A percentile compares a stretch with the other conserved stretches of the same genome.
Evolutionary conservation across 2,888 invertebrate genomes (phyloP).

Genomic region (Andricus quercusramuli): DNA sequence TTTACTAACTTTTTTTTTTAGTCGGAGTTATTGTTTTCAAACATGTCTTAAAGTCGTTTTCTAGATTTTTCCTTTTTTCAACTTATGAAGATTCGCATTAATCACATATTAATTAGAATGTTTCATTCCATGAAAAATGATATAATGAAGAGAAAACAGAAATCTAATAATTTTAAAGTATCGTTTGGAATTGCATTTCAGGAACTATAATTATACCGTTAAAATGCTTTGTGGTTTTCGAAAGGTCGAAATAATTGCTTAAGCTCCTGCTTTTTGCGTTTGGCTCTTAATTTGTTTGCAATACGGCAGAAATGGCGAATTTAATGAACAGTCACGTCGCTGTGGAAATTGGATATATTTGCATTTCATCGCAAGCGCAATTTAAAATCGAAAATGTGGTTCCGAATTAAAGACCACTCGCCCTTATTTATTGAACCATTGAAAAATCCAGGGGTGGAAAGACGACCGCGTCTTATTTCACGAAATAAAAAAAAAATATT

Average conservation of each 20-base stretch:
- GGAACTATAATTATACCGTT: neutral
- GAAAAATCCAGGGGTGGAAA: neutral
- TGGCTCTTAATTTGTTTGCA: conserved; percentile 2
- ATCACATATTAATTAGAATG: neutral
- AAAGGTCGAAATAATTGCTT: neutral
- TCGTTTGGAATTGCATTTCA: neutral
- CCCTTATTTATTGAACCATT: conserved; percentile 19
- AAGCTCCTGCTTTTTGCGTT: neutral
- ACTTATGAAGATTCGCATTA: neutral
- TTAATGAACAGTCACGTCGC: conserved; percentile 35
- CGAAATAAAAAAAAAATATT: neutral
- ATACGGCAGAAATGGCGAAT: neutral
- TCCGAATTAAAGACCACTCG: conserved; percentile 1
- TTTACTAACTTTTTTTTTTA: conserved; percentile 7
- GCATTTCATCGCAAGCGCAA: conserved; percentile 18
- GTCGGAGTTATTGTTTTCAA: conserved; percentile 1
- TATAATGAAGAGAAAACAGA: neutral
- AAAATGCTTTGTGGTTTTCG: neutral
- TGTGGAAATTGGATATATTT: conserved; percentile 29
- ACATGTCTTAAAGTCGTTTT: conserved; percentile 11
- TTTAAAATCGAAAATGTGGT: conserved; percentile 29
- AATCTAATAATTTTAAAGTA: no score
- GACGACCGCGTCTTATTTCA: neutral
- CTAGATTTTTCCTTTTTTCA: neutral
- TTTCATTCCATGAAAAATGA: neutral